Conservation (phyloP, 2,797 vertebrate species). For the Helostoma temminkii region DNA sequence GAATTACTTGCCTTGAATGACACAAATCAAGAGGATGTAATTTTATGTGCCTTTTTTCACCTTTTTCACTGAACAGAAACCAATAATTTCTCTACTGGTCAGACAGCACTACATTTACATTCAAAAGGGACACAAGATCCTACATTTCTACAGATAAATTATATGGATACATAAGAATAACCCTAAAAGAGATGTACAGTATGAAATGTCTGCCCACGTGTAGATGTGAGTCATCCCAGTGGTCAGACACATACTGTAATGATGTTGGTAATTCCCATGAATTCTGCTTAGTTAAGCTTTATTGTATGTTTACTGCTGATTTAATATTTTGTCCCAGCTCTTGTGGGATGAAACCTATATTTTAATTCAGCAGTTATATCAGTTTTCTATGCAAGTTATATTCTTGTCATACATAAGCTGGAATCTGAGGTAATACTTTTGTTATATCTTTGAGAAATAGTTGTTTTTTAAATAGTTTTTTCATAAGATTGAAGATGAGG, state of each 20-base stretch:
- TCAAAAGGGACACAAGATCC: background rate
- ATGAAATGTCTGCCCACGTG: background rate
- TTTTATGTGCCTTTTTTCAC: background rate
- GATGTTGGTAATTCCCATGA: background rate
- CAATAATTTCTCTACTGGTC: background rate
- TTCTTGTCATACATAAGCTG: background rate
- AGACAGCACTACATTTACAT: background rate
- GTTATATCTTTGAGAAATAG: slow-evolving; percentile 17
- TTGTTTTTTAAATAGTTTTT: slow-evolving; percentile 28
- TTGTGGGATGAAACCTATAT: background rate
- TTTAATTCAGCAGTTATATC: too few species aligned
- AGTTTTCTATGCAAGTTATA: background rate
- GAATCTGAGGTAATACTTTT: slow-evolving; percentile 20
- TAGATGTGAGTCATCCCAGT: background rate
- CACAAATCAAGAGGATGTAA: background rate
- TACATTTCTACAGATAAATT: background rate
- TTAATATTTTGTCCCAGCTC: background rate
- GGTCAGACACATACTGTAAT: slow-evolving; percentile 2
- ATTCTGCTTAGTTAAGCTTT: slow-evolving; percentile 4
- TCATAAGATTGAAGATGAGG: slow-evolving; percentile 6
- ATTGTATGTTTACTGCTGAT: slow-evolving; percentile 12
- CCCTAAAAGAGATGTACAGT: background rate
- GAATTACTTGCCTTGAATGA: background rate
- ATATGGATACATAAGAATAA: background rate
- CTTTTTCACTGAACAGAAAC: background rate